phyloP scores from a whole-genome alignment of 2,797 vertebrate genomes.

The Lates japonicus region DNA sequence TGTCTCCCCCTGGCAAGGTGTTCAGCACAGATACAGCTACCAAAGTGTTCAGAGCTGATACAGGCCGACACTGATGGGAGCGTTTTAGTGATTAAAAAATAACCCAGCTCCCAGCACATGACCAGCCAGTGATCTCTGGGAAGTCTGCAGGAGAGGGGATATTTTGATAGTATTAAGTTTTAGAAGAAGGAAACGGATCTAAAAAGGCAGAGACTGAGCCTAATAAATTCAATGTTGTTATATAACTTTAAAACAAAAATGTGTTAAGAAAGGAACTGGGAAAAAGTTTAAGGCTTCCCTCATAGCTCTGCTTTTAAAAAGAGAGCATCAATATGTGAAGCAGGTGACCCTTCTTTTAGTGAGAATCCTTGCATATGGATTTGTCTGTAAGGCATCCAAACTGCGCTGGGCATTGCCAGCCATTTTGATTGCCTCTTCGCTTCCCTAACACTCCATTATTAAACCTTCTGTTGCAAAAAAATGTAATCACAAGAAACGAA shows the following conservation, averaged over 20 bases:
- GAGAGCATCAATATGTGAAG: background rate
- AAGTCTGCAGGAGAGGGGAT: conserved; percentile 15
- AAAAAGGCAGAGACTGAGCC: background rate
- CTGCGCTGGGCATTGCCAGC: background rate
- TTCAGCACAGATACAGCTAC: conserved; percentile 59
- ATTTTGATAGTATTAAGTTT: background rate
- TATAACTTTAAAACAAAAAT: background rate
- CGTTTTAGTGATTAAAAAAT: conserved; percentile 41
- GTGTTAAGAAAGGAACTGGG: background rate
- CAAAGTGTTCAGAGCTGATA: conserved; percentile 69
- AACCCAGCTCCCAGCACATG: conserved; percentile 32
- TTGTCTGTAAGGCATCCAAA: conserved; percentile 18
- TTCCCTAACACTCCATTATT: conserved; percentile 1
- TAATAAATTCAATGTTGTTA: background rate
- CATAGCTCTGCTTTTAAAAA: background rate
- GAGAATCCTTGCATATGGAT: background rate
- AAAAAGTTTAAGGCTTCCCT: background rate
- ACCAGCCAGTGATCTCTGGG: conserved; percentile 37
- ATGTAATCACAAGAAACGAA: background rate
- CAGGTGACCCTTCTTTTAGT: background rate
- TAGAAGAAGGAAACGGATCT: background rate
- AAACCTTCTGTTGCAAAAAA: conserved; percentile 11
- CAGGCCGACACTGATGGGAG: conserved; percentile 43
- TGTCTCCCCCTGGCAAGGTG: conserved; percentile 58
- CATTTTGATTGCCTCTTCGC: background rate